These are phyloP conservation scores for Anagyrus pseudococci DNA, from an alignment of 2,888 invertebrate genomes.

Conservation along the genomic window DNA sequence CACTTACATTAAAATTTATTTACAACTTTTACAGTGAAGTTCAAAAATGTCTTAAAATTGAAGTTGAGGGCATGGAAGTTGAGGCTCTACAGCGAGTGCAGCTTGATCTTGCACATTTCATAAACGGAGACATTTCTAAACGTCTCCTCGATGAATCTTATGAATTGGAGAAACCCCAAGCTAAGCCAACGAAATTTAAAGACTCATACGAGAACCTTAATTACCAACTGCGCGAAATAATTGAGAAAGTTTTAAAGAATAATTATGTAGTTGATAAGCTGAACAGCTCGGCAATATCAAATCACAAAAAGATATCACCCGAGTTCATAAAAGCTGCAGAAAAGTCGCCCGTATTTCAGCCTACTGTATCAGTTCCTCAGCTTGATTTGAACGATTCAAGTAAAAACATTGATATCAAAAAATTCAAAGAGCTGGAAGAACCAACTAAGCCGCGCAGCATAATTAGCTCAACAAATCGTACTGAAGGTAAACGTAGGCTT, in stretches of 20 bases:
- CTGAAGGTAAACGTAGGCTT: slow-evolving; percentile 46
- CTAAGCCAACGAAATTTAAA: slow-evolving; percentile 33
- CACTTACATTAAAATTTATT: too few species aligned
- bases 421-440: slow-evolving; percentile 38
- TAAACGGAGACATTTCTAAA: slow-evolving; percentile 52
- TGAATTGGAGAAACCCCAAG: background rate
- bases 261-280: slow-evolving; percentile 47
- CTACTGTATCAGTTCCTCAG: slow-evolving; percentile 49
- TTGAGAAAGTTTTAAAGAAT: slow-evolving; percentile 54
- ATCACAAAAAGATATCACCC: slow-evolving; percentile 44
- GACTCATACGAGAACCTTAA: slow-evolving; percentile 47
- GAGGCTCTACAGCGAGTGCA: slow-evolving; percentile 52
- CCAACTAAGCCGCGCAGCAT: slow-evolving; percentile 32
- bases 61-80: slow-evolving; percentile 54
- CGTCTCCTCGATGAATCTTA: background rate
- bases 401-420: slow-evolving; percentile 43
- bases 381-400: slow-evolving; percentile 40
- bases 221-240: slow-evolving; percentile 51
- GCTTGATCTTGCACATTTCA: slow-evolving; percentile 49
- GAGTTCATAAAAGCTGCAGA: slow-evolving; percentile 48
- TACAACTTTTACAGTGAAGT: slow-evolving; percentile 29
- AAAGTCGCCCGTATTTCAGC: slow-evolving; percentile 52
- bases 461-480: slow-evolving; percentile 40
- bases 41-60: slow-evolving; percentile 55
- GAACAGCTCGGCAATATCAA: background rate